Evolutionary conservation across 2,888 invertebrate species (phyloP).

Genomic region (Portevinia maculata): DNA sequence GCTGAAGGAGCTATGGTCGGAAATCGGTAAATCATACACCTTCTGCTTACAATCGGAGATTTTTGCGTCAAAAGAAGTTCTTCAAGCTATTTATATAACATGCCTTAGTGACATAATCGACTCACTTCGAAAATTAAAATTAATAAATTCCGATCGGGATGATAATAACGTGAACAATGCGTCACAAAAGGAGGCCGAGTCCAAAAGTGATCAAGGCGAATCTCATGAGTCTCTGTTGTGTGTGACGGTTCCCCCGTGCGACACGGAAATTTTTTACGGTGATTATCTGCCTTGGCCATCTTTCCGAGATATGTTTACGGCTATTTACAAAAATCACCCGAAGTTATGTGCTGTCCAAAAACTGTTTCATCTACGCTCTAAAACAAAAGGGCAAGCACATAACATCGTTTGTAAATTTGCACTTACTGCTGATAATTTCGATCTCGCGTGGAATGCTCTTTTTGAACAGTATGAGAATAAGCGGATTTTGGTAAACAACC

Average conservation of each 20-base stretch:
- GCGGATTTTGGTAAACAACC: slow-evolving; percentile 38
- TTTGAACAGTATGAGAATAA: slow-evolving; percentile 54
- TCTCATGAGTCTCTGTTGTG: background rate
- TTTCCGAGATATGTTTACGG: slow-evolving; percentile 22
- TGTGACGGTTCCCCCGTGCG: slow-evolving; percentile 27
- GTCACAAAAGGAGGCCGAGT: background rate
- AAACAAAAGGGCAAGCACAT: slow-evolving; percentile 29
- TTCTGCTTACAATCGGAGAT: background rate
- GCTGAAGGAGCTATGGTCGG: background rate
- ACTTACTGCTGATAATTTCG: slow-evolving; percentile 37
- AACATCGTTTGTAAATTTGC: slow-evolving; percentile 22
- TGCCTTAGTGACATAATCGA: slow-evolving; percentile 16
- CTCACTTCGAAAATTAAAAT: slow-evolving; percentile 3
- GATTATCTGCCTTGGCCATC: slow-evolving; percentile 49
- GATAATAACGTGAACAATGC: background rate
- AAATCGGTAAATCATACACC: background rate
- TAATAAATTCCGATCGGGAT: background rate
- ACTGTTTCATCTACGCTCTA: slow-evolving; percentile 24
- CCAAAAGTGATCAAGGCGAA: background rate
- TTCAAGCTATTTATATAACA: background rate
- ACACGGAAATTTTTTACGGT: slow-evolving; percentile 32
- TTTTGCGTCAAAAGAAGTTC: background rate
- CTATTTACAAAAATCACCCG: slow-evolving; percentile 19
- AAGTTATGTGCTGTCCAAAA: too few species aligned
- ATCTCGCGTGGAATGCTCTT: slow-evolving; percentile 30